Percentiles rank a stretch among this genome's conserved stretches.
Evolutionary conservation across 2,888 invertebrate species (phyloP).

Genomic region (Trachelus stipa): DNA sequence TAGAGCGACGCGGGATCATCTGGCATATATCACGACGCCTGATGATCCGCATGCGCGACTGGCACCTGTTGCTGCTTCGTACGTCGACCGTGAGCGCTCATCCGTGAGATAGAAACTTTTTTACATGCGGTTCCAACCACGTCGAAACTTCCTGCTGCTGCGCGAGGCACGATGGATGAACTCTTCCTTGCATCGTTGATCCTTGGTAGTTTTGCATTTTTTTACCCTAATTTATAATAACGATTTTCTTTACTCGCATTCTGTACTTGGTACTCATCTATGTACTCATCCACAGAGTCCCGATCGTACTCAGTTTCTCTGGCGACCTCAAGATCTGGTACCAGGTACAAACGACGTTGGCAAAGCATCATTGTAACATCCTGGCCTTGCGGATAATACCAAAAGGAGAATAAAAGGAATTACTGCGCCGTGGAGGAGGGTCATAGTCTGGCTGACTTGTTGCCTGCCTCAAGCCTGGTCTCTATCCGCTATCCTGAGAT

Average conservation of each 20-base stretch:
- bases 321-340: neutral
- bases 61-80: conserved; percentile 36
- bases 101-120: conserved; percentile 30
- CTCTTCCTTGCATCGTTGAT: neutral
- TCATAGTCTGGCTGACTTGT: conserved; percentile 29
- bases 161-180: neutral
- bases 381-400: conserved; percentile 38
- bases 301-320: neutral
- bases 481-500: neutral
- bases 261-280: neutral
- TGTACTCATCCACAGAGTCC: neutral
- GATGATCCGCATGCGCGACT: neutral
- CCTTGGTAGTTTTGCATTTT: neutral
- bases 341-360: neutral
- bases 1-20: neutral
- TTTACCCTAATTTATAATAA: neutral
- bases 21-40: neutral
- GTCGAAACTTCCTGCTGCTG: neutral
- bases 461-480: neutral
- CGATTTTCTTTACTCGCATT: neutral
- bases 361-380: conserved; percentile 25
- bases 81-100: conserved; percentile 31
- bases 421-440: conserved; percentile 17
- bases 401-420: conserved; percentile 17
- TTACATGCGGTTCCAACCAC: neutral